A percentile compares a stretch with the other conserved stretches of the same genome.
Evolutionary conservation across 2,888 invertebrate species (phyloP).

Genomic region (Unio pictorum): DNA sequence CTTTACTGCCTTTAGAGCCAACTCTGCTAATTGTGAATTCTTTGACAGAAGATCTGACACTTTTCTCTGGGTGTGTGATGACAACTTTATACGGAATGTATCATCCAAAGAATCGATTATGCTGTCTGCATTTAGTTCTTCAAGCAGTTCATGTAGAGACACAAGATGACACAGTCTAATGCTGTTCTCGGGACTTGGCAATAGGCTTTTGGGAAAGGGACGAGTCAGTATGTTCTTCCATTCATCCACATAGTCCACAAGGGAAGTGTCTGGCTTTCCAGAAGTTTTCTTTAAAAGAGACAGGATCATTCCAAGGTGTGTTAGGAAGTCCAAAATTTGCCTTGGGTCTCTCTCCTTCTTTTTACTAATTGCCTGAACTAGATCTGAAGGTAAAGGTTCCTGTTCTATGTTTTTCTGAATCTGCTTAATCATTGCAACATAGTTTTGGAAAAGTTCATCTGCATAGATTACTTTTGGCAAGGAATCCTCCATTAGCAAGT

Average conservation of each 20-base stretch:
- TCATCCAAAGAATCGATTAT: constrained; percentile 32
- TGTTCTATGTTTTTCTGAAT: constrained; percentile 20
- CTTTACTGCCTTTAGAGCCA: constrained; percentile 20
- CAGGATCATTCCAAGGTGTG: constrained; percentile 35
- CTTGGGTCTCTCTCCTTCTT: constrained; percentile 16
- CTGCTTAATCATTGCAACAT: constrained; percentile 20
- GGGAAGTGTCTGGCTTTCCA: constrained; percentile 20
- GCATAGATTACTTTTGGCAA: constrained; percentile 32
- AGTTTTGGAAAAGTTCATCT: constrained; percentile 43
- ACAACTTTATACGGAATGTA: constrained; percentile 16
- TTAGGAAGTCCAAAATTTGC: constrained; percentile 17
- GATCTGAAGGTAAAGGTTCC: constrained; percentile 22
- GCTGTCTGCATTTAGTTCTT: constrained; percentile 33
- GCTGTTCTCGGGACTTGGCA: constrained; percentile 30
- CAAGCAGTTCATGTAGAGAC: constrained; percentile 29
- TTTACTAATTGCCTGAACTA: constrained; percentile 12
- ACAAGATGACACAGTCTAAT: constrained; percentile 39
- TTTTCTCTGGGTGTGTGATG: constrained; percentile 12
- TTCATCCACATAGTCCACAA: constrained; percentile 30
- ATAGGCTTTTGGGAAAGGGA: constrained; percentile 16
- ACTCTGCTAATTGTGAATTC: constrained; percentile 13
- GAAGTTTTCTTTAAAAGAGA: constrained; percentile 36
- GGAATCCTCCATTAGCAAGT: constrained; percentile 11
- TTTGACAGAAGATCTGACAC: constrained; percentile 8
- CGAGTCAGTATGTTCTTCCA: constrained; percentile 21